Evolutionary conservation across 2,888 invertebrate species (phyloP).

Genomic region (Thysanoteuthis rhombus): DNA sequence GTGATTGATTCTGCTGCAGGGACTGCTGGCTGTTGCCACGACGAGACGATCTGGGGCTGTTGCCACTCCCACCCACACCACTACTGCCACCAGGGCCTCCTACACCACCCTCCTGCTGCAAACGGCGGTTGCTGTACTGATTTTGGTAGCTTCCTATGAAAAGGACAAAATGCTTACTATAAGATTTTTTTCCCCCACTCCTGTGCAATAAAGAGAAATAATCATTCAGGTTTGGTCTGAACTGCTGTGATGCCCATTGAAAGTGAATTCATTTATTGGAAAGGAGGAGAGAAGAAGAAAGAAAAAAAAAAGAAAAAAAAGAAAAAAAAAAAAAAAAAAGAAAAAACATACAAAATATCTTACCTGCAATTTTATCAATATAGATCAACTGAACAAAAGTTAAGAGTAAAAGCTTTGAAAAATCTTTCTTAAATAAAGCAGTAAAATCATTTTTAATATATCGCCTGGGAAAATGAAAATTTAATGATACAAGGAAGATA

Average conservation of each 20-base stretch:
- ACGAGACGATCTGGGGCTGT: conserved; percentile 38
- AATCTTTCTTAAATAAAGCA: not conserved
- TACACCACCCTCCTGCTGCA: conserved; percentile 39
- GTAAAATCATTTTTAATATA: not conserved
- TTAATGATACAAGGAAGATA: not conserved
- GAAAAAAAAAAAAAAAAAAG: too few species aligned
- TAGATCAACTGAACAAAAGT: not conserved
- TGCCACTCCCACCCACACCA: conserved; percentile 40
- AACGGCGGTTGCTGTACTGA: conserved; percentile 40
- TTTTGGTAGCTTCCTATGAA: conserved; percentile 33
- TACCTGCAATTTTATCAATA: not conserved
- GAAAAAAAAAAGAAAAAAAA: too few species aligned
- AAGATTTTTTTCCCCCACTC: not conserved
- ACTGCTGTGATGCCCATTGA: not conserved
- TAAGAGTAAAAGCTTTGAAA: not conserved
- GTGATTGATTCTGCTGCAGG: conserved; percentile 48
- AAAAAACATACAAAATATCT: too few species aligned
- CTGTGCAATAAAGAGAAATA: not conserved
- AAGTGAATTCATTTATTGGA: not conserved
- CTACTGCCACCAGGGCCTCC: conserved; percentile 45
- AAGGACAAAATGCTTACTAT: not conserved
- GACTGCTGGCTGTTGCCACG: conserved; percentile 44
- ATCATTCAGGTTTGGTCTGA: not conserved
- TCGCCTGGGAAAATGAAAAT: too few species aligned
- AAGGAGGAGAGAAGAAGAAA: not conserved